A percentile compares a stretch with the other conserved stretches of the same genome.
These are phyloP conservation scores for Saxicola maurus DNA, from an alignment of 2,797 vertebrate species.

Conservation along the genomic window DNA sequence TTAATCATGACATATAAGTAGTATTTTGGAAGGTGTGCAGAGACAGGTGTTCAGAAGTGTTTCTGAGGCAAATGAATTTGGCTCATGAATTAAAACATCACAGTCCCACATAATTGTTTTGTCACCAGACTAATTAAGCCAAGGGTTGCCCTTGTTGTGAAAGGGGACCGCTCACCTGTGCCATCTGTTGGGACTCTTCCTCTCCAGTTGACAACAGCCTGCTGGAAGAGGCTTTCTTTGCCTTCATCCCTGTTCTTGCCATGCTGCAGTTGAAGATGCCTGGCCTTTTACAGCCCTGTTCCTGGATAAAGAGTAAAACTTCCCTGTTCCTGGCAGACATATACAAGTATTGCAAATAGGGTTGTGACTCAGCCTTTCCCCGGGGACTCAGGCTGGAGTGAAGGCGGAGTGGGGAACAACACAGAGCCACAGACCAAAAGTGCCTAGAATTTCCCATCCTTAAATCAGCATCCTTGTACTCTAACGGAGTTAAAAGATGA, in stretches of 20 bases:
- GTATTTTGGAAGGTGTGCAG: not conserved
- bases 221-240: not conserved
- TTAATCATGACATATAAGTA: not conserved
- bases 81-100: not conserved
- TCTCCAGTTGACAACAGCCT: not conserved
- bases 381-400: not conserved
- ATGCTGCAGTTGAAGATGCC: not conserved
- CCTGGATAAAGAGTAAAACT: conserved; percentile 6
- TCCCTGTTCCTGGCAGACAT: not conserved
- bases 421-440: conserved; percentile 2
- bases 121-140: not conserved
- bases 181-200: not conserved
- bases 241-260: not conserved
- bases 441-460: conserved; percentile 14
- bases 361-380: conserved; percentile 56
- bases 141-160: fast-evolving
- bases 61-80: not conserved
- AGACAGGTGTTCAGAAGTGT: not conserved
- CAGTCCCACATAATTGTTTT: not conserved
- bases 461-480: not conserved
- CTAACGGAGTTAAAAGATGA: conserved; percentile 21
- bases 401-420: not conserved
- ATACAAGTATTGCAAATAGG: conserved; percentile 3
- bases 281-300: conserved; percentile 11
- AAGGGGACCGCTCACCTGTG: not conserved